phyloP scores from a whole-genome alignment of 2,888 invertebrate genomes.

The Tenthredo mesomela region DNA sequence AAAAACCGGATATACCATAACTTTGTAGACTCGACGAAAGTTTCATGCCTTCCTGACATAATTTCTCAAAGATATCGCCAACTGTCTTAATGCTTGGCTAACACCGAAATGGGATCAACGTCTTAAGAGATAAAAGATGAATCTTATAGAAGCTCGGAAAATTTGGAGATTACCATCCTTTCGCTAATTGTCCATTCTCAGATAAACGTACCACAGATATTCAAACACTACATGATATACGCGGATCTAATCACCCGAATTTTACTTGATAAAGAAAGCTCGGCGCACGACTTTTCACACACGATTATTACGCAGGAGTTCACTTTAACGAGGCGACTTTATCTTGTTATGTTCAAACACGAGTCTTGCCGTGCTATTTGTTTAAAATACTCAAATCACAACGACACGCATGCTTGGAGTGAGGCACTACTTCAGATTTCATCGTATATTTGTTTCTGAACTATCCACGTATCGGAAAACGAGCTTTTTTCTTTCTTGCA shows the following conservation, averaged over 20 bases:
- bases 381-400: neutral
- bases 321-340: neutral
- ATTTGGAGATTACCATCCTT: neutral
- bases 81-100: neutral
- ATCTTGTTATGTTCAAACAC: neutral
- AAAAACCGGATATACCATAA: conserved; percentile 43
- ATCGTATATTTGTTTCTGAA: neutral
- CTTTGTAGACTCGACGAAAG: conserved; percentile 39
- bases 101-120: neutral
- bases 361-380: neutral
- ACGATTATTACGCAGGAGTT: neutral
- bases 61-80: conserved; percentile 24
- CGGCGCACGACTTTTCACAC: neutral
- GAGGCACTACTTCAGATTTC: neutral
- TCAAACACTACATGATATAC: neutral
- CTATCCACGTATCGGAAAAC: neutral
- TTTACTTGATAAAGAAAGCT: neutral
- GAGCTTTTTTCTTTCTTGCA: neutral
- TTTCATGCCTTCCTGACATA: conserved; percentile 20
- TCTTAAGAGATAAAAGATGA: neutral
- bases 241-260: neutral
- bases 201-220: neutral
- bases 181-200: neutral
- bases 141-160: neutral
- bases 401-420: neutral